Base-by-base conservation (phyloP, 1,140 invertebrate species). In the Galendromus occidentalis region DNA sequence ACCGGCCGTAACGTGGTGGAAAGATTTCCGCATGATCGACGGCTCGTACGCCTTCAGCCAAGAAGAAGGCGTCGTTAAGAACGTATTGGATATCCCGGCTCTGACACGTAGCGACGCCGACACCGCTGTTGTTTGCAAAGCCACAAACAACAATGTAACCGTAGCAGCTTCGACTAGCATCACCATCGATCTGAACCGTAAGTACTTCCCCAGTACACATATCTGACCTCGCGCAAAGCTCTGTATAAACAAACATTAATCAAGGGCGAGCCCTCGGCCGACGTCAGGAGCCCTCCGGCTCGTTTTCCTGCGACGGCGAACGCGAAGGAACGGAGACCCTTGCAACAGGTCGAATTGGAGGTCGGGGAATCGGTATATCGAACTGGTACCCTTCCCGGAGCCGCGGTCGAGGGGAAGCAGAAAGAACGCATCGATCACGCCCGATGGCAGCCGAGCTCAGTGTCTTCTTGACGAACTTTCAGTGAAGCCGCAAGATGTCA, bases 1-100 rank as follows among this genome's bases (percentile, higher is more conserved):
- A 42, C 87, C 88, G 1, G 82, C 79, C 66, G 82, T 91, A 14
- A 85, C 83, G 71, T 91, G 88, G 88, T 86, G 86, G 80, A 80
- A 85, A 71, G 86, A 84, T 67, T 82, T 82, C 67, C 80, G 80
- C 30, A 78, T 89, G 45, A 70, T 87, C 63, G 86, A 88, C 73
- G 78, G 78, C 69, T 82, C 84, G 72, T 86, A 84, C 44, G 51
- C 65, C 20, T 66, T 18, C 1, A 72, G 74, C 74, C 72, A 76
- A 25, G 73, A 74, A 1, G 76, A 76, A 25, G 79, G 76, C 28
- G 76, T 77, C 33, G 80, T 82, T 81, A 42, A 81, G 69, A 77
- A 79, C 75, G 76, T 79, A 69, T 73, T 84, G 71, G 70, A 78
- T 29, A 77, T 85, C 12, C 72, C 71, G 9, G 73, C 76, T 42